Evolutionary conservation across 2,888 invertebrate species (phyloP).

Genomic region (Gryllus longicercus): DNA sequence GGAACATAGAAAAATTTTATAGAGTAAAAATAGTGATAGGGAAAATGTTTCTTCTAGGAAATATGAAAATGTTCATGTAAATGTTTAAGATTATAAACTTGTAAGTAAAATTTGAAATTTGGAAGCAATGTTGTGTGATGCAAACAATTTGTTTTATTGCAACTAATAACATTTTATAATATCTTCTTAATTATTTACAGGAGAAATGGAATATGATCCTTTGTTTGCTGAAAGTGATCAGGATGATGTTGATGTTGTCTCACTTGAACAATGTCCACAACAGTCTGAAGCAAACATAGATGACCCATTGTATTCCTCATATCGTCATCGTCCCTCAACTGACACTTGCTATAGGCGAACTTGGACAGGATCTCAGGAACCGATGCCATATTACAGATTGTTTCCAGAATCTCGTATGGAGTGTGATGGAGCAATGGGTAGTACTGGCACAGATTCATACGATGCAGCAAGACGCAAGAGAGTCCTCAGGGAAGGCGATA

Average conservation of each 20-base stretch:
- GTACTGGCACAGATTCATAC: slow-evolving; percentile 26
- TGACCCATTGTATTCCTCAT: slow-evolving; percentile 27
- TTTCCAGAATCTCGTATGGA: slow-evolving; percentile 32
- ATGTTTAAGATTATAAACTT: too few relatives aligned
- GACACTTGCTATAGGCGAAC: slow-evolving; percentile 12
- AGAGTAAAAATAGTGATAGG: too few relatives aligned
- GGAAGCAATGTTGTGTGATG: too few relatives aligned
- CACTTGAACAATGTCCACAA: slow-evolving; percentile 35
- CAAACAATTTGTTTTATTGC: background rate
- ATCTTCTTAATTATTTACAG: slow-evolving; percentile 45
- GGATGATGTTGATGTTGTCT: slow-evolving; percentile 52
- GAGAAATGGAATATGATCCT: slow-evolving; percentile 63
- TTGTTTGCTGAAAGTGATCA: slow-evolving; percentile 62
- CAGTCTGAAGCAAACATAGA: slow-evolving; percentile 24
- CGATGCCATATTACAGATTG: slow-evolving; percentile 27
- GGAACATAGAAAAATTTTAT: too few relatives aligned
- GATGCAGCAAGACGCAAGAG: slow-evolving; percentile 36
- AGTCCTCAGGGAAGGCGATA: slow-evolving; percentile 34
- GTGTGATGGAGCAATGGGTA: slow-evolving; percentile 28
- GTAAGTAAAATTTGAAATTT: too few relatives aligned
- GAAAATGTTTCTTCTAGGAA: too few relatives aligned
- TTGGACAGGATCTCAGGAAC: slow-evolving; percentile 24
- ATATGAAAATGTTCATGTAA: too few relatives aligned
- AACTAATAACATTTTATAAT: background rate
- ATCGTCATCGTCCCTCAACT: slow-evolving; percentile 22